These are phyloP conservation scores for Otocyon megalotis DNA, from an alignment of 2,113 vertebrate species.

Conservation along the genomic window DNA sequence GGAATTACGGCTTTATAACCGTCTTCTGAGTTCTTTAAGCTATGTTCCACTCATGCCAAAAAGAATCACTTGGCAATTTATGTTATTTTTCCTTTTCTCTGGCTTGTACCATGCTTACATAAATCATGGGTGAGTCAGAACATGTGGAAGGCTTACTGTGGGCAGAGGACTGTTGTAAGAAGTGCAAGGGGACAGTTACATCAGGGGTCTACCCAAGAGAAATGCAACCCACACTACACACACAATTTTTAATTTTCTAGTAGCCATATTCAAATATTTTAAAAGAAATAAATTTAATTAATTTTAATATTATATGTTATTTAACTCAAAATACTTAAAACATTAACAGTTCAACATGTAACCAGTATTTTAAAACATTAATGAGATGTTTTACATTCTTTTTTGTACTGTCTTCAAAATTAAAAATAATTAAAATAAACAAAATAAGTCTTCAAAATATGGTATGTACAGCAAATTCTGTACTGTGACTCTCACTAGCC, in stretches of 20 bases:
- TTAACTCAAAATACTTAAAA: not conserved
- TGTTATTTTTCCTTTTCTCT: not conserved
- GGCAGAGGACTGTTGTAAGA: not conserved
- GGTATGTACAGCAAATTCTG: not conserved
- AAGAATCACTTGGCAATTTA: conserved; percentile 12
- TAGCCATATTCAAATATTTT: not conserved
- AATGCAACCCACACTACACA: not conserved
- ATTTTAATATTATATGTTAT: not conserved
- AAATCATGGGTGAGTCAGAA: not conserved
- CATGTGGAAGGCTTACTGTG: not conserved
- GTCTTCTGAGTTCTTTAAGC: not conserved
- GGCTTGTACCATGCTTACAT: not conserved
- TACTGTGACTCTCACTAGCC: not conserved
- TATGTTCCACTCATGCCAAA: not conserved
- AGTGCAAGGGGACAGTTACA: not conserved
- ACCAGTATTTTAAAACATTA: not conserved
- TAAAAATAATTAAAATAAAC: too few species aligned
- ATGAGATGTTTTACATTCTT: conserved; percentile 3
- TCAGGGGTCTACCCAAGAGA: not conserved
- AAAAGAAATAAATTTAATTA: not conserved
- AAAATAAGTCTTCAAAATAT: not conserved
- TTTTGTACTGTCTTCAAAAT: conserved; percentile 11
- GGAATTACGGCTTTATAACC: not conserved
- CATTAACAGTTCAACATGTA: not conserved
- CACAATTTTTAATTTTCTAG: not conserved